Conservation (phyloP, 2,888 invertebrate species). For the Tribolium freemani region DNA sequence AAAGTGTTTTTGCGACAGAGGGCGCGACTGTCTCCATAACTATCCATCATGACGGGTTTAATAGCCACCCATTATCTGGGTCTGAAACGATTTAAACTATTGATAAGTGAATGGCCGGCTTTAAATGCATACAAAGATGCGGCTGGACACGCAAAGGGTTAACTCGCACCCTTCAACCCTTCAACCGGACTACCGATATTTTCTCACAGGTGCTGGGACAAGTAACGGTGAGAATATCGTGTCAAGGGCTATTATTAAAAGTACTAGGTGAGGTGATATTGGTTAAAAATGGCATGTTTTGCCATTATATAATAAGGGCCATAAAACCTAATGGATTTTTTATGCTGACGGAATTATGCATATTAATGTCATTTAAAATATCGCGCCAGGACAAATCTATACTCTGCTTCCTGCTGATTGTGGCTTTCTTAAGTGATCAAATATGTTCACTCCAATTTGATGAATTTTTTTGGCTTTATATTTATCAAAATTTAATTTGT, state of each 20-base stretch:
- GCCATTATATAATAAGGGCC: conserved; percentile 55
- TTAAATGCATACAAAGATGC: conserved; percentile 30
- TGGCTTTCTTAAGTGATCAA: too few species aligned
- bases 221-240: conserved; percentile 35
- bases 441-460: too few species aligned
- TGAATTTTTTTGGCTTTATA: too few species aligned
- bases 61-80: conserved; percentile 39
- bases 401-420: too few species aligned
- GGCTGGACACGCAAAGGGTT: conserved; percentile 22
- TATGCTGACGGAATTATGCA: conserved; percentile 60
- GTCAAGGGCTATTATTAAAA: conserved; percentile 58
- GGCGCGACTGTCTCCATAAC: conserved; percentile 43
- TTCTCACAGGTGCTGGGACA: conserved; percentile 22
- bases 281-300: conserved; percentile 54
- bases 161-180: conserved; percentile 23
- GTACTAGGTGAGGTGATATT: conserved; percentile 52
- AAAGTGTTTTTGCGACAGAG: conserved; percentile 32
- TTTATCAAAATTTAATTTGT: too few species aligned
- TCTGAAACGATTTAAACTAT: conserved; percentile 25
- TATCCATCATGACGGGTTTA: conserved; percentile 50
- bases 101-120: conserved; percentile 13
- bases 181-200: neutral
- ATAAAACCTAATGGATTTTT: conserved; percentile 63
- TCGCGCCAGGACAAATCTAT: neutral
- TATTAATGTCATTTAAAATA: conserved; percentile 59